Base-by-base conservation (phyloP, 2,797 vertebrate species). In the Triplophysa yarkandensis region DNA sequence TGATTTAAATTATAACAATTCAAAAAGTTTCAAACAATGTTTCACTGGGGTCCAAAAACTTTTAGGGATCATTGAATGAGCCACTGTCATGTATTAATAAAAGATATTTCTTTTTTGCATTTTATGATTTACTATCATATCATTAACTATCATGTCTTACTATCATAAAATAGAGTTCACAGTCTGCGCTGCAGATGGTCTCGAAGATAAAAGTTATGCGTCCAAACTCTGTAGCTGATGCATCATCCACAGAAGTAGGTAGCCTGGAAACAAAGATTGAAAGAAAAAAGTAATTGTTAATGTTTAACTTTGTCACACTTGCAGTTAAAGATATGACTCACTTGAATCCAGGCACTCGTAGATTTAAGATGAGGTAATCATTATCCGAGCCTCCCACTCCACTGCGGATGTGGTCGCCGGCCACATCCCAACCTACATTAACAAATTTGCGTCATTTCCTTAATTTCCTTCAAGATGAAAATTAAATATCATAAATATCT, bases 91-190 rank as follows among this genome's bases (percentile, higher is more conserved):
- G 39, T 27, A 23, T 3, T 21, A 6, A 41, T 50, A 25, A 50
- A 10, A 25, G 21, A 2, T n/a, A n/a, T 6, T 43, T 16, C 11
- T 27, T 32, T 34, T 10, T 9, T 32, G 55, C 3, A 8, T 27
- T 0, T n/a, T n/a, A 6, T 27, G 69, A 85, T 95, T 95, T 89
- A 99, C 98, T 90, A 94, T 95, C 97, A 99, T 99, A 72, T n/a
- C n/a, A n/a, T n/a, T n/a, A n/a, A n/a, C n/a, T n/a, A n/a, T n/a
- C n/a, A 6, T 27, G 69, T 85, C 95, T 95, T 89, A 99, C 98
- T 90, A 94, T 95, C 97, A 99, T 99, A 72, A 99, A 99, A 90
- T 98, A 98, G 36, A 99, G 91, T 76, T 97, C 95, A 63, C 98
- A 99, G 86, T 97, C 95, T 0, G 92, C 92, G 0, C 86, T 87